These are phyloP conservation scores for Myxocyprinus asiaticus DNA, from an alignment of 2,113 vertebrate species.

Conservation along the genomic window DNA sequence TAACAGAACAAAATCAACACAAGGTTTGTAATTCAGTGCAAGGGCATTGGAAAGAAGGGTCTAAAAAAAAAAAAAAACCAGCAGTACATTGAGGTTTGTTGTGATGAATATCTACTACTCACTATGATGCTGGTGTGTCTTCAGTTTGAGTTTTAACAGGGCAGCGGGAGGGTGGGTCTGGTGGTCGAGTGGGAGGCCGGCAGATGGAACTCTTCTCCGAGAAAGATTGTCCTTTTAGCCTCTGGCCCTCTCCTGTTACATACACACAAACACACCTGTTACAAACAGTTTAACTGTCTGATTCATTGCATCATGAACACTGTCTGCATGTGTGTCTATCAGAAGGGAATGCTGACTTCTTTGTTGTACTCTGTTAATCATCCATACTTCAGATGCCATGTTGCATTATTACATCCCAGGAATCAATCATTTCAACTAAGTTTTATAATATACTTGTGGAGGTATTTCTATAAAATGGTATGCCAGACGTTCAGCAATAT, in stretches of 20 bases:
- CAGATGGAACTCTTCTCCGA: constrained; percentile 83
- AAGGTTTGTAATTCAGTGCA: neutral
- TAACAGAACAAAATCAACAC: too few relatives aligned
- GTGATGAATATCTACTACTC: constrained; percentile 65
- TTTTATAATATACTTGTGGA: too few relatives aligned
- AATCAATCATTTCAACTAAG: neutral
- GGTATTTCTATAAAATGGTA: too few relatives aligned
- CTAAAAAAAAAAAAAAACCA: neutral
- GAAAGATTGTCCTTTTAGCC: constrained; percentile 71
- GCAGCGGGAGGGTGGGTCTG: constrained; percentile 83
- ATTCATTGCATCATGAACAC: neutral
- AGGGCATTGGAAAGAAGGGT: too few relatives aligned
- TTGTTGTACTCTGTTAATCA: neutral
- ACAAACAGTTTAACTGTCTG: neutral
- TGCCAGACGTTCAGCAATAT: too few relatives aligned
- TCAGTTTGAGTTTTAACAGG: constrained; percentile 66
- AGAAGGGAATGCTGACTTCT: too few relatives aligned
- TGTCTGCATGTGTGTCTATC: too few relatives aligned
- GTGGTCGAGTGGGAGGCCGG: constrained; percentile 88
- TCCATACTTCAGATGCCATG: neutral
- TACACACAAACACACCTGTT: constrained; percentile 22
- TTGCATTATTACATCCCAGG: neutral
- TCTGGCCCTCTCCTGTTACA: constrained; percentile 69
- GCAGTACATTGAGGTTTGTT: neutral
- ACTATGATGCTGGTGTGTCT: constrained; percentile 82